A percentile compares a stretch with the other conserved stretches of the same genome.
These are phyloP conservation scores for Thaleichthys pacificus DNA, from an alignment of 2,797 vertebrate genomes.

Conservation along the genomic window DNA sequence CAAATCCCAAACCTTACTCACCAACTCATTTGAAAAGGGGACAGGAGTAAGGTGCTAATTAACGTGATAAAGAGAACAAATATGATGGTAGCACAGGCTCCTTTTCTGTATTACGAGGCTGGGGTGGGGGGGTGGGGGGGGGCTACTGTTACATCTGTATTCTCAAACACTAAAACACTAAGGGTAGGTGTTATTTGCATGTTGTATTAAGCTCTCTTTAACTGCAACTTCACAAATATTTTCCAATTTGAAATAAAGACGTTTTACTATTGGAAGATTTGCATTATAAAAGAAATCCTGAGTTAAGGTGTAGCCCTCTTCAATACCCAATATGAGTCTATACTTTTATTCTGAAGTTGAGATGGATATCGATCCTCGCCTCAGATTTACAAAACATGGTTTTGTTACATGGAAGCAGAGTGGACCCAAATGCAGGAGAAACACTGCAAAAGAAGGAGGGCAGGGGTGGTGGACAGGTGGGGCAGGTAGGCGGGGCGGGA, in stretches of 20 bases:
- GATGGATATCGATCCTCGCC: neutral
- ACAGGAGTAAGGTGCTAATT: constrained; percentile 83
- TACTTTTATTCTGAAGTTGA: neutral
- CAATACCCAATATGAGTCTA: constrained; percentile 29
- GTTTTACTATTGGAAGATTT: constrained; percentile 79
- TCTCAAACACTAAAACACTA: constrained; percentile 77
- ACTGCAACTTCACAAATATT: constrained; percentile 76
- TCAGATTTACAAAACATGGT: too few species aligned
- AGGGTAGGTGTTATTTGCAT: constrained; percentile 76
- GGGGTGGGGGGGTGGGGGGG: constrained; percentile 38
- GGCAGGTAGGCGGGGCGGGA: too few species aligned
- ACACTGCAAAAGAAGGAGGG: too few species aligned
- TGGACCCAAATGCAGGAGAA: too few species aligned
- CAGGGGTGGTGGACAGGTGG: too few species aligned
- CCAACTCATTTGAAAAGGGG: constrained; percentile 81
- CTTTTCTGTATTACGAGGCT: constrained; percentile 28
- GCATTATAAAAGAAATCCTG: constrained; percentile 54
- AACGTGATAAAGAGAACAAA: constrained; percentile 84
- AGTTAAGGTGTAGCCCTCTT: constrained; percentile 42
- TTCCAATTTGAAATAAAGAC: constrained; percentile 74
- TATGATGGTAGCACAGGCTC: constrained; percentile 69
- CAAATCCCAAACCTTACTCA: constrained; percentile 74
- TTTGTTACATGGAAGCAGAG: too few species aligned
- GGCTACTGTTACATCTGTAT: constrained; percentile 73
- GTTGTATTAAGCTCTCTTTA: constrained; percentile 81